Base-by-base conservation (phyloP, 2,113 vertebrate species). In the Clupea harengus region DNA sequence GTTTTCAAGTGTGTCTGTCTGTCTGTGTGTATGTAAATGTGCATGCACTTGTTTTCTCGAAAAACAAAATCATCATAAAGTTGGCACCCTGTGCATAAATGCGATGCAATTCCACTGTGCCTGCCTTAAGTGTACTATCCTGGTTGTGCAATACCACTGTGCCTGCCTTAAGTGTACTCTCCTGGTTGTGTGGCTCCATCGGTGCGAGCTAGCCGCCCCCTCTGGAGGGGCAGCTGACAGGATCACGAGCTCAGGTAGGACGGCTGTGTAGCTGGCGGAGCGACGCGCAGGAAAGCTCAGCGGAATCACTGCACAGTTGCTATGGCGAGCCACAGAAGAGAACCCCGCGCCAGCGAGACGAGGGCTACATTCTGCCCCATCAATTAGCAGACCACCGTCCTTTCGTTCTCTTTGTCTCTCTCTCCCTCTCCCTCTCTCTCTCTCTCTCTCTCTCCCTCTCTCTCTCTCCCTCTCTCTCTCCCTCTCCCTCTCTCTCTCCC, bases 291-390 rank as follows among this genome's bases (percentile, higher is more conserved):
- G 72, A 78, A 78, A 78, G 72, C 72, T 78, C 72, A 39, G 72
- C 4, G 72, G 72, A 78, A 78, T 78, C 28, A 78, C 11, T 78
- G 72, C 25, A 78, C 72, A 78, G 72, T 78, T 78, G 72, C 72
- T 39, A 78, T 78, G 72, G 72, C 39, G 72, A 78, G 72, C 72
- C 25, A 32, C 28, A 78, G 72, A 78, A 28, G 39, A 32, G 72
- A 28, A 39, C 13, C 64, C 25, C 13, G 15, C 11, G 72, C 13
- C 72, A 17, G 11, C 4, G 28, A 78, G 15, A 32, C 15, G 28
- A 78, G 72, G 28, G 32, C 72, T 39, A 78, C 72, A 78, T 32
- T 78, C 72, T 78, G 72, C 28, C 4, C 72, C 22, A 32, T 39
- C 28, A 78, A 78, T 78, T 39, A 78, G 32, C 72, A 78, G 10